These are phyloP conservation scores for Cataglyphis altisquamis DNA, from an alignment of 2,888 invertebrate genomes.

Conservation along the genomic window DNA sequence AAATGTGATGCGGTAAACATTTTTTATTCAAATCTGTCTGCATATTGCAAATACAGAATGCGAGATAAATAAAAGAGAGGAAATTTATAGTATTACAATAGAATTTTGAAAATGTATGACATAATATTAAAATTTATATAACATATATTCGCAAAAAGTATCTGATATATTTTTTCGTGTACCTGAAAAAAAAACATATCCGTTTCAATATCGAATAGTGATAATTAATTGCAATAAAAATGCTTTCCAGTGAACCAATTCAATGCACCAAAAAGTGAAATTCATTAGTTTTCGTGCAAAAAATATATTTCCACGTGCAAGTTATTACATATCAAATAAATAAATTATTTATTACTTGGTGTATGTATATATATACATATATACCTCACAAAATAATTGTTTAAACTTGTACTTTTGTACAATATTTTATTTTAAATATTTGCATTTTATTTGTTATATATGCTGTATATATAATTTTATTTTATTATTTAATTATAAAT, in stretches of 20 bases:
- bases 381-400: neutral
- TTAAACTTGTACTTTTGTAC: constrained; percentile 1
- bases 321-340: constrained; percentile 40
- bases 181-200: neutral
- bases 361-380: constrained; percentile 18
- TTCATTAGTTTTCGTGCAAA: constrained; percentile 48
- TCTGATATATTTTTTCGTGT: constrained; percentile 39
- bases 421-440: constrained; percentile 4
- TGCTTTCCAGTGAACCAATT: constrained; percentile 10
- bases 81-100: constrained; percentile 17
- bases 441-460: neutral
- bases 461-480: neutral
- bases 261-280: constrained; percentile 15
- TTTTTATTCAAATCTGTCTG: constrained; percentile 21
- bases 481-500: constrained; percentile 14
- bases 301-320: constrained; percentile 29
- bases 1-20: constrained; percentile 17
- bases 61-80: constrained; percentile 4
- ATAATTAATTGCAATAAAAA: constrained; percentile 50
- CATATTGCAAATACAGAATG: neutral
- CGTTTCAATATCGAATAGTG: constrained; percentile 45
- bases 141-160: constrained; percentile 22
- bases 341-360: constrained; percentile 22
- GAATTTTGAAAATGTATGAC: constrained; percentile 17
- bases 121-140: too few relatives aligned